Conservation (phyloP, 2,888 invertebrate species). For the Neoscelio sp. region DNA sequence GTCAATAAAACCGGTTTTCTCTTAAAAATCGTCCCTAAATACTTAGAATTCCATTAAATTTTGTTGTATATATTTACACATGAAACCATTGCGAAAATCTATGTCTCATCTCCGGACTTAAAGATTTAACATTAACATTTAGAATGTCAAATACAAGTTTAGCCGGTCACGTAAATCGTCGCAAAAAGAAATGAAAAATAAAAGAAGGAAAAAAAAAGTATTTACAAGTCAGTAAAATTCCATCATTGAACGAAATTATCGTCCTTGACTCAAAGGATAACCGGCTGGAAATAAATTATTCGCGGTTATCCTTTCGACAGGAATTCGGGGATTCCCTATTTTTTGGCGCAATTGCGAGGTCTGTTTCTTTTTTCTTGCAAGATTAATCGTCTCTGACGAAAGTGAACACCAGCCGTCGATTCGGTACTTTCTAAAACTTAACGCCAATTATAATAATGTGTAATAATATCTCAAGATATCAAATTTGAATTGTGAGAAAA, state of each 20-base stretch:
- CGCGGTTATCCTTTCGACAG: too few relatives aligned
- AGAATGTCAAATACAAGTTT: slow-evolving; percentile 5
- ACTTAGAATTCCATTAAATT: too few relatives aligned
- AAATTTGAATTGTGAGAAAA: slow-evolving; percentile 57
- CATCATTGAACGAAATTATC: slow-evolving; percentile 18
- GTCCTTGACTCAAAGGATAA: slow-evolving; percentile 6
- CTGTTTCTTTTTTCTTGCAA: slow-evolving; percentile 11
- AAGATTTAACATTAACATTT: slow-evolving; percentile 21
- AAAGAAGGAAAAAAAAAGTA: neutral
- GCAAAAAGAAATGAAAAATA: neutral
- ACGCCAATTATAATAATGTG: slow-evolving; percentile 61
- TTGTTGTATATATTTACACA: too few relatives aligned
- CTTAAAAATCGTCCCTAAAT: too few relatives aligned
- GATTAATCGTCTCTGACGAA: slow-evolving; percentile 55
- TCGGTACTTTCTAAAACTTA: slow-evolving; percentile 64
- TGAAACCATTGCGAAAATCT: too few relatives aligned
- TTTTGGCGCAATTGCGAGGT: neutral
- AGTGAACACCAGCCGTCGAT: slow-evolving; percentile 44
- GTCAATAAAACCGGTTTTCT: neutral
- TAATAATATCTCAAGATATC: slow-evolving; percentile 46
- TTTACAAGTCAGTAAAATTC: slow-evolving; percentile 1
- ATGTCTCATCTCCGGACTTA: too few relatives aligned
- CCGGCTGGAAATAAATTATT: slow-evolving; percentile 19
- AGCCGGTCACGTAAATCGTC: slow-evolving; percentile 1
- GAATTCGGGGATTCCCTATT: slow-evolving; percentile 4